Evolutionary conservation across 2,888 invertebrate genomes (phyloP), one percentile per base, ranked within the genome.

Genomic region (Calliopum simillimum): DNA sequence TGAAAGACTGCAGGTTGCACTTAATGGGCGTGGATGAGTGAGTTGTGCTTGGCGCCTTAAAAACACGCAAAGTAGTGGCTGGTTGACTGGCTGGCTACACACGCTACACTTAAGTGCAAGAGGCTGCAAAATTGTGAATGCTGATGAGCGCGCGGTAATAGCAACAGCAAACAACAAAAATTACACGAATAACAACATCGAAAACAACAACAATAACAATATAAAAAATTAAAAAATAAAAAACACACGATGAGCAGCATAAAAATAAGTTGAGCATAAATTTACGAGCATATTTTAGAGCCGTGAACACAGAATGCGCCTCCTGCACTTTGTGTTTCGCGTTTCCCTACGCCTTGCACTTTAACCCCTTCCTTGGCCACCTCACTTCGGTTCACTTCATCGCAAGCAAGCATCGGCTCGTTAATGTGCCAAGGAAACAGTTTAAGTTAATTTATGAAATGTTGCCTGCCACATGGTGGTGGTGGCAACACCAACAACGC

Each of bases 391-490:
- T 16, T 16, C 16, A 53, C 53, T 12, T 58, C 23, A 14, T 8
- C 25, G 4, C 56, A 33, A 14, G 41, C 33, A n/a, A n/a, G 6
- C 4, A 41, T 23, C 25, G 25, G 25, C 23, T 63, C 58, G 71
- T 69, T 73, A 72, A 74, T 72, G 70, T 59, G 70, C 49, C 66
- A 55, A 66, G 65, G 33, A 66, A 67, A 68, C 68, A 61, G 66
- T 71, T 73, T 51, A 41, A 71, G 71, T 73, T 73, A 73, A 73
- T 73, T 73, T 73, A 73, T 73, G 68, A 58, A 55, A 66, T 33
- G 33, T 33, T 33, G 53, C 41, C 67, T 47, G 49, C 68, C n/a
- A 67, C 53, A 46, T 33, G 25, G 49, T 56, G 41, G 55, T 33
- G 25, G 49, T 56, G 41, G 23, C 53, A 53, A 41, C 65, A 53